phyloP scores from a whole-genome alignment of 2,113 vertebrate genomes.

The Acinonyx jubatus region DNA sequence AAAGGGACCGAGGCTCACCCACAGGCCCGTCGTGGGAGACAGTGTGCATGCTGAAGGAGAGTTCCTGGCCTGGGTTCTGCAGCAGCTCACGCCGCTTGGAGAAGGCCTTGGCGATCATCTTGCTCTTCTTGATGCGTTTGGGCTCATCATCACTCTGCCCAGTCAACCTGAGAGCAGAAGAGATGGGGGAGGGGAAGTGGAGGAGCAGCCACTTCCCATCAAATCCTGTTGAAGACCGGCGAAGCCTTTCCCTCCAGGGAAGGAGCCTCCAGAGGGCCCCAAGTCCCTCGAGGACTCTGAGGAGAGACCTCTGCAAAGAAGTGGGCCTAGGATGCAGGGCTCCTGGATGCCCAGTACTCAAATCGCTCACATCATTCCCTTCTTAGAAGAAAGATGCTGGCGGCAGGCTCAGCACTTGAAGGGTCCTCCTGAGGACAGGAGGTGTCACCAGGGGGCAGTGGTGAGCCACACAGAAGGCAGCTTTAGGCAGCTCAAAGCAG shows the following conservation, averaged over 20 bases:
- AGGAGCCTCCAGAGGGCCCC: not conserved
- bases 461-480: constrained; percentile 5
- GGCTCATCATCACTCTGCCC: constrained; percentile 96
- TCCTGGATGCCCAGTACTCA: not conserved
- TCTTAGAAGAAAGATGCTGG: not conserved
- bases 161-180: constrained; percentile 87
- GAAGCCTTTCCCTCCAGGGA: not conserved
- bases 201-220: not conserved
- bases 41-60: constrained; percentile 98
- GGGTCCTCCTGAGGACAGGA: not conserved
- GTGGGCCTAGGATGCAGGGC: not conserved
- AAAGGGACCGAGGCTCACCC: constrained; percentile 83
- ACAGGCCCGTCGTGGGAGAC: constrained; percentile 97
- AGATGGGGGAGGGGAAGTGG: not conserved
- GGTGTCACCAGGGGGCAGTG: constrained; percentile 54
- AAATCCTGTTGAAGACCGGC: not conserved
- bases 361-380: not conserved
- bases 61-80: constrained; percentile 93
- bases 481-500: rapidly evolving
- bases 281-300: not conserved
- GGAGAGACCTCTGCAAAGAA: not conserved
- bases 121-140: constrained; percentile 98
- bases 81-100: constrained; percentile 96
- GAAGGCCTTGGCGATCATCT: constrained; percentile 99
- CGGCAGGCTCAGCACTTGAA: not conserved